These are phyloP conservation scores for Mormyrops boulengeri DNA, from an alignment of 2,797 vertebrate genomes.

Conservation along the genomic window DNA sequence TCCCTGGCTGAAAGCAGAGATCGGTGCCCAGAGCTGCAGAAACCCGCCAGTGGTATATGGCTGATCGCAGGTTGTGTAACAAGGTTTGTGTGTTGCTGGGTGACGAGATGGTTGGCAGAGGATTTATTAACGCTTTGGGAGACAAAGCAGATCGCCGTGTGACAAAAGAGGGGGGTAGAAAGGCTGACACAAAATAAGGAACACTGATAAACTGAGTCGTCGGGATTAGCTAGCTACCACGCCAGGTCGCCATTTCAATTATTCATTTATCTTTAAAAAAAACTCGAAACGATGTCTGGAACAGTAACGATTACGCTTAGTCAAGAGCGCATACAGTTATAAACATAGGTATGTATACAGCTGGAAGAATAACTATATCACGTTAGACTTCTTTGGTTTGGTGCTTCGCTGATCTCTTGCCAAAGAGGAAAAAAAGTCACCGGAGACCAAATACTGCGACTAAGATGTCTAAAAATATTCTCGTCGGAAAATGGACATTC, in stretches of 20 bases:
- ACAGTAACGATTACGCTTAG: neutral
- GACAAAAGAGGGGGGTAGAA: neutral
- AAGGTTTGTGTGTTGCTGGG: neutral
- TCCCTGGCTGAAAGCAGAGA: constrained; percentile 5
- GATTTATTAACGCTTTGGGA: neutral
- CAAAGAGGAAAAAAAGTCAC: constrained; percentile 15
- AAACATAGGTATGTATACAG: neutral
- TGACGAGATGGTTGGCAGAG: neutral
- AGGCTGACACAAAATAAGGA: neutral
- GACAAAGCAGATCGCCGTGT: neutral
- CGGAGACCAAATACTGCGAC: constrained; percentile 2
- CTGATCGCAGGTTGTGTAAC: neutral
- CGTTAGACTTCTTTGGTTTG: constrained; percentile 6
- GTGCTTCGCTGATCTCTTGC: constrained; percentile 20
- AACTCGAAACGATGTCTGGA: neutral
- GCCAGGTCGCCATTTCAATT: constrained; percentile 19
- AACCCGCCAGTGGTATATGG: neutral
- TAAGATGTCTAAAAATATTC: neutral
- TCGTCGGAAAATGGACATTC: neutral
- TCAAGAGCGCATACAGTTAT: neutral
- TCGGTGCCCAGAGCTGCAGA: neutral
- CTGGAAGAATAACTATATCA: neutral
- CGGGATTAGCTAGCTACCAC: constrained; percentile 6
- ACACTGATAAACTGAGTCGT: neutral
- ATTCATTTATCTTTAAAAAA: neutral